These are phyloP conservation scores for Stenopsyche tienmushanensis DNA, from an alignment of 1,140 invertebrate species.

Conservation along the genomic window DNA sequence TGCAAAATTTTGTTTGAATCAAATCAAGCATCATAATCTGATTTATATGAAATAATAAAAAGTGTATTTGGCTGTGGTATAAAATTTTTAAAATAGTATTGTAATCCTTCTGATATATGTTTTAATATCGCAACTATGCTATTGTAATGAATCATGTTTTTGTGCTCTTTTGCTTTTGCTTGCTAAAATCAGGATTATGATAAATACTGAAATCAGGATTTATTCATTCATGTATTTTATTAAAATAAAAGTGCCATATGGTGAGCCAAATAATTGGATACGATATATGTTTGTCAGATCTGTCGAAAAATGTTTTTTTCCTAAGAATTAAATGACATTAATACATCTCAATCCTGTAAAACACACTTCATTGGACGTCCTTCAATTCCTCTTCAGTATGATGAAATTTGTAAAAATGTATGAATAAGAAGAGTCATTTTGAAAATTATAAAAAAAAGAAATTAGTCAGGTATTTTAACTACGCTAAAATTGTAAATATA, in stretches of 20 bases:
- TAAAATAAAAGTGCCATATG: constrained; percentile 10
- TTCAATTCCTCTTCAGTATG: no score
- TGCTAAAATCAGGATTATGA: no score
- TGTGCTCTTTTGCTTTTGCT: no score
- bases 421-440: constrained; percentile 3
- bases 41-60: neutral
- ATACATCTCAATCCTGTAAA: no score
- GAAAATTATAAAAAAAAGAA: neutral
- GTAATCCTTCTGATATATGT: neutral
- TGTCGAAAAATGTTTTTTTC: no score
- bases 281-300: no score
- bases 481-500: constrained; percentile 22
- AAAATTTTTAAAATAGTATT: neutral
- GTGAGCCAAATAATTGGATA: neutral
- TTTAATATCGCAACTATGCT: neutral
- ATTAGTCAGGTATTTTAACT: constrained; percentile 18
- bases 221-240: neutral
- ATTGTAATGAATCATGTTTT: no score
- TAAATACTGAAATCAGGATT: neutral
- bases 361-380: no score
- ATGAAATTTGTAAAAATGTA: no score
- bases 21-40: neutral
- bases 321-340: no score
- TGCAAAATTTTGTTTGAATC: no score
- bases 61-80: neutral